Percentiles rank a stretch among this genome's conserved stretches.
phyloP scores from a whole-genome alignment of 2,888 invertebrate genomes.

The Hirtodrosophila histrioides region DNA sequence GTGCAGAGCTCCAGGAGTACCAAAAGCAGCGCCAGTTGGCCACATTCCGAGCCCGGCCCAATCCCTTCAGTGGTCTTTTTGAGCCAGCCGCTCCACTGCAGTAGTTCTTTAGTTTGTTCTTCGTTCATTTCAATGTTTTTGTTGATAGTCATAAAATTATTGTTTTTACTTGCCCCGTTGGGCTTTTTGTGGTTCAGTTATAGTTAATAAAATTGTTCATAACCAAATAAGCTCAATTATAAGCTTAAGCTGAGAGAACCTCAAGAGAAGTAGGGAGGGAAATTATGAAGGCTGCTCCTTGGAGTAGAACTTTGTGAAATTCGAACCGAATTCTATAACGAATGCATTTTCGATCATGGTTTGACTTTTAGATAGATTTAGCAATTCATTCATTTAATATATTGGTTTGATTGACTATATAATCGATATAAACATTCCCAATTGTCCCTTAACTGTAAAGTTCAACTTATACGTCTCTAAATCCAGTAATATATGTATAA shows the following conservation, averaged over 20 bases:
- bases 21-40: constrained; percentile 54
- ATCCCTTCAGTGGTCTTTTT: constrained; percentile 47
- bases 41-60: constrained; percentile 56
- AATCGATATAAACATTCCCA: too few relatives aligned
- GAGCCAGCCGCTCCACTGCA: not conserved
- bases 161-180: not conserved
- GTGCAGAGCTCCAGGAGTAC: constrained; percentile 26
- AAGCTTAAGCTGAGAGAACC: too few relatives aligned
- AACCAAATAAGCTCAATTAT: not conserved
- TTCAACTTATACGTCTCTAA: too few relatives aligned
- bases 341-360: too few relatives aligned
- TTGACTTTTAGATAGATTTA: too few relatives aligned
- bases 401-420: too few relatives aligned
- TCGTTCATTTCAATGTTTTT: constrained; percentile 4
- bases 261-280: too few relatives aligned
- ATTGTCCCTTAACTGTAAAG: too few relatives aligned
- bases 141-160: constrained; percentile 5
- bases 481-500: not conserved
- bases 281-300: too few relatives aligned
- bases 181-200: not conserved
- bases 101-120: constrained; percentile 5
- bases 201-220: constrained; percentile 1
- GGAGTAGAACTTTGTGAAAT: too few relatives aligned
- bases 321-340: too few relatives aligned
- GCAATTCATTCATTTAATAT: too few relatives aligned